A percentile compares a stretch with the other conserved stretches of the same genome.
These are phyloP conservation scores for Athripsodes cinereus DNA, from an alignment of 2,888 invertebrate species.

Conservation along the genomic window DNA sequence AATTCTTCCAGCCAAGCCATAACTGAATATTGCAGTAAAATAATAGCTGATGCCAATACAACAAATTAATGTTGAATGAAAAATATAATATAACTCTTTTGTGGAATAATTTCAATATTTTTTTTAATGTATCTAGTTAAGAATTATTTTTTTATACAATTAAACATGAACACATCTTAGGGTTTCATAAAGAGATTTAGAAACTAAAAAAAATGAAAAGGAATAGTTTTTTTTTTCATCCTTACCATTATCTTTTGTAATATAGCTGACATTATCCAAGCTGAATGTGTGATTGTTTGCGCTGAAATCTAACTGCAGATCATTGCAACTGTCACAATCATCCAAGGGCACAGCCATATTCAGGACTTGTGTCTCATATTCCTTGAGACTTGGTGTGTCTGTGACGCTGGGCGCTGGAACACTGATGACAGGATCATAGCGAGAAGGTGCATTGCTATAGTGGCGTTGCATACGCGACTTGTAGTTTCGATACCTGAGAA, in stretches of 20 bases:
- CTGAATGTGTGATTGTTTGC: constrained; percentile 83
- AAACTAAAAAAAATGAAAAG: too few species aligned
- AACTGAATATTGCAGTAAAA: too few species aligned
- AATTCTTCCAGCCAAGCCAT: too few species aligned
- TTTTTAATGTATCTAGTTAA: too few species aligned
- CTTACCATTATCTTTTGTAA: constrained; percentile 72
- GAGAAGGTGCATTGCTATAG: constrained; percentile 49
- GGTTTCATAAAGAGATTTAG: too few species aligned
- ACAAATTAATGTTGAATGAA: too few species aligned
- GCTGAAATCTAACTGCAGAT: constrained; percentile 80
- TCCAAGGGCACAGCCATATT: constrained; percentile 90
- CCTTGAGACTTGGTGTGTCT: constrained; percentile 75
- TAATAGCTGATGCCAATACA: too few species aligned
- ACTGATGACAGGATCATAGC: constrained; percentile 61
- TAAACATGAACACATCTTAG: too few species aligned
- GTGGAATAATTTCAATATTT: too few species aligned
- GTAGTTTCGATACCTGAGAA: constrained; percentile 74
- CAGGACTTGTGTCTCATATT: constrained; percentile 92
- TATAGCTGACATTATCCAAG: constrained; percentile 83
- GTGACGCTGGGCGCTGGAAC: constrained; percentile 39
- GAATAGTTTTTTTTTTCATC: too few species aligned
- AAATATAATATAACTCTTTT: too few species aligned
- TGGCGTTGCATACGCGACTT: constrained; percentile 75
- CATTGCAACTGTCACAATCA: constrained; percentile 69
- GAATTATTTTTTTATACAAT: too few species aligned